A percentile compares a stretch with the other conserved stretches of the same genome.
Conservation (phyloP, 2,888 invertebrate species). For the Icerya purchasi region DNA sequence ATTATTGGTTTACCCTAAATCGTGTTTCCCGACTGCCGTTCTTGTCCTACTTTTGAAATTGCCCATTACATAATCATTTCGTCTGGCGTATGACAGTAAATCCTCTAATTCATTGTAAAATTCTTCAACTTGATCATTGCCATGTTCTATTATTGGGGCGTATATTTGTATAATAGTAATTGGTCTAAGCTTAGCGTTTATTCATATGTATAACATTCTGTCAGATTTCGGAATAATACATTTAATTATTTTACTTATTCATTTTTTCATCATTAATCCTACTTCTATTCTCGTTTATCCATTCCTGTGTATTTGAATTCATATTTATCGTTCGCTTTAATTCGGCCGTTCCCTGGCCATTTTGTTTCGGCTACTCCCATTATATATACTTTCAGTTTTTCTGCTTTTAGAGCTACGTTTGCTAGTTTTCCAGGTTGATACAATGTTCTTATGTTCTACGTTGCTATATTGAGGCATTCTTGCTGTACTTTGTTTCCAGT, state of each 20-base stretch:
- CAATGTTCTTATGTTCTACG: not conserved
- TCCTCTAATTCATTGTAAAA: not conserved
- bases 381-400: not conserved
- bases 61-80: too few species aligned
- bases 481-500: not conserved
- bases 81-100: not conserved
- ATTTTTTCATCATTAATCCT: too few species aligned
- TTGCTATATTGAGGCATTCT: not conserved
- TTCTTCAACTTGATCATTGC: not conserved
- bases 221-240: not conserved
- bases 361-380: not conserved
- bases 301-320: not conserved
- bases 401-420: not conserved
- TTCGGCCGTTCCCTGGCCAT: not conserved
- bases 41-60: too few species aligned
- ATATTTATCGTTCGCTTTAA: not conserved
- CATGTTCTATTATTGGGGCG: not conserved
- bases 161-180: not conserved
- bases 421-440: not conserved
- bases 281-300: too few species aligned
- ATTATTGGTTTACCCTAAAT: not conserved
- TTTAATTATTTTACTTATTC: too few species aligned
- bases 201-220: not conserved
- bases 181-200: not conserved
- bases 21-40: not conserved